Base-by-base conservation (phyloP, 2,888 invertebrate species). In the Epirrhoe alternata region DNA sequence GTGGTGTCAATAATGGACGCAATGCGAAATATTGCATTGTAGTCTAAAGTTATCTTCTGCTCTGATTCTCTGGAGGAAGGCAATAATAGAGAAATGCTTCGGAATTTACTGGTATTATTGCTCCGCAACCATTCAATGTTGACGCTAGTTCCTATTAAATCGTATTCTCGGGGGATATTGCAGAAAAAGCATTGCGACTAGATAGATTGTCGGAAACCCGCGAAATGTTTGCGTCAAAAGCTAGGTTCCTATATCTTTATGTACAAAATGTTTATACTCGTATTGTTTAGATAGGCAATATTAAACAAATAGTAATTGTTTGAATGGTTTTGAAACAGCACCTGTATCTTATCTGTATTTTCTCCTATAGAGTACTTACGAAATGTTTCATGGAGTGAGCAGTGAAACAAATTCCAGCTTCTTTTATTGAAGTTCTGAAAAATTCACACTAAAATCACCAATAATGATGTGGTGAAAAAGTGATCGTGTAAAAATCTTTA, bases 61-160 rank as follows among this genome's bases (percentile, higher is more conserved):
- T 56, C 50, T 45, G 57, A 14, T 42, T 52, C 47, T 33, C 54
- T 49, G 38, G 49, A 63, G 47, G 60, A 60, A 54, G 58, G 58
- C 53, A 61, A 42, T 24, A 50, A 54, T 58, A 16, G 62, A 59
- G 64, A 58, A 64, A 61, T 45, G 61, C 49, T 61, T 50, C 33
- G 50, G 56, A 50, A 54, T 66, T 61, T 47, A 54, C 63, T 62
- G 67, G 56, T 66, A 24, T 51, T 68, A 68, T 70, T 70, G 61
- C 66, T 66, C 53, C n/a, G 61, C 38, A 58, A 57, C 38, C 49
- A 45, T 63, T 66, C 56, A 55, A 61, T 57, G 54, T 65, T 63
- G 59, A 53, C 65, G 56, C 35, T 59, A 61, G 59, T 62, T 64
- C 42, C 63, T 63, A 64, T 60, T 66, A 61, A 66, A 68, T 66